Base-by-base conservation (phyloP, 2,797 vertebrate genomes). In the Enteromius mattozi region DNA sequence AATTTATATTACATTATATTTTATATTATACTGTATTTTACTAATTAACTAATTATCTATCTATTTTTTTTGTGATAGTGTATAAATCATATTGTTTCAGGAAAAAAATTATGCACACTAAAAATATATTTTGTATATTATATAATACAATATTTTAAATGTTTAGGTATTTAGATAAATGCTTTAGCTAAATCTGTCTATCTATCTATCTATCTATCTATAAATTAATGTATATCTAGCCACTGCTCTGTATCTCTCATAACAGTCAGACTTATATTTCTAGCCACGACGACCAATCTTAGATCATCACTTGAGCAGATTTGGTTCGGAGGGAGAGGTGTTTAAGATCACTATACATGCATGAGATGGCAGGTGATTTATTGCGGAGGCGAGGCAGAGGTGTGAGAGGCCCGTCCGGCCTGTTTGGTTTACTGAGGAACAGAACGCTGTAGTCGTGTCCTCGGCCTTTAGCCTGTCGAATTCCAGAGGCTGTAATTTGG, bases 331-430 rank as follows among this genome's bases (percentile, higher is more conserved):
- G 80, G 13, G 42, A 81, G 80, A 74, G 79, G 84, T 80, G 81
- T 80, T 82, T 71, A 79, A 85, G 81, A 87, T 87, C 85, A 92
- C 90, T 94, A 93, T 91, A 93, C 91, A 92, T 92, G 91, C 91
- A 92, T 90, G 90, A 93, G 89, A 91, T 91, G 89, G 90, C 93
- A 91, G 91, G 90, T 93, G 92, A 93, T 92, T 92, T 94, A 92
- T 91, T 91, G 89, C 91, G 86, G 89, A 87, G 81, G 81, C 80
- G 74, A 87, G 75, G 90, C 90, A 85, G 81, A 63, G 76, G 91
- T 91, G 92, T 90, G 91, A 92, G 92, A 93, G 90, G 84, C 89
- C 91, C 90, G 90, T 93, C 89, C 78, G 61, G 78, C 80, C 35
- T 81, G 85, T 85, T 86, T 83, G 84, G 85, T 87, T 89, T 87